These are phyloP conservation scores for Hestina assimilis DNA, from an alignment of 1,140 invertebrate genomes.

Conservation along the genomic window DNA sequence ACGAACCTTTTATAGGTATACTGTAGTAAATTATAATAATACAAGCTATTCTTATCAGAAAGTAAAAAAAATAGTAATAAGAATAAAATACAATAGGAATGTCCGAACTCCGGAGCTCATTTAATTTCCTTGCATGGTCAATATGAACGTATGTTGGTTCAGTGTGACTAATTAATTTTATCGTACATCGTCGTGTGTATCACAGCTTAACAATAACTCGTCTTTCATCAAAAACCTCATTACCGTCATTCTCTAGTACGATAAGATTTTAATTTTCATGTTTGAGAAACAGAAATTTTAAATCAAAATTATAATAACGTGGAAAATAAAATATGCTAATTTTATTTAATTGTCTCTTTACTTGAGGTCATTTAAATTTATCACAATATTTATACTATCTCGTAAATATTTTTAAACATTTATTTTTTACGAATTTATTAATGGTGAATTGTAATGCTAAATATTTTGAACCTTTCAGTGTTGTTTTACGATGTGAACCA, in stretches of 20 bases:
- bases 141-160: conserved; percentile 53
- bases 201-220: conserved; percentile 47
- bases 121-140: conserved; percentile 62
- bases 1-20: no score
- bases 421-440: no score
- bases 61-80: neutral
- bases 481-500: conserved; percentile 7
- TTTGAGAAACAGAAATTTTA: no score
- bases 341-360: no score
- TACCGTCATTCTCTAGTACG: neutral
- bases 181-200: conserved; percentile 37
- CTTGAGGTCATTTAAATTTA: no score
- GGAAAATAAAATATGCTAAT: no score
- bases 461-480: neutral
- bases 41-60: neutral
- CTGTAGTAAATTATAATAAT: no score
- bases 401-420: no score
- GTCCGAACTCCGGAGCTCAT: conserved; percentile 45
- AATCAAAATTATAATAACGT: no score
- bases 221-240: neutral
- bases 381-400: no score
- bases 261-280: no score
- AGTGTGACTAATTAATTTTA: conserved; percentile 59
- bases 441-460: no score
- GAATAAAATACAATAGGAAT: conserved; percentile 29